A percentile compares a stretch with the other conserved stretches of the same genome.
Conservation (phyloP, 2,797 vertebrate species). For the Luscinia megarhynchos region DNA sequence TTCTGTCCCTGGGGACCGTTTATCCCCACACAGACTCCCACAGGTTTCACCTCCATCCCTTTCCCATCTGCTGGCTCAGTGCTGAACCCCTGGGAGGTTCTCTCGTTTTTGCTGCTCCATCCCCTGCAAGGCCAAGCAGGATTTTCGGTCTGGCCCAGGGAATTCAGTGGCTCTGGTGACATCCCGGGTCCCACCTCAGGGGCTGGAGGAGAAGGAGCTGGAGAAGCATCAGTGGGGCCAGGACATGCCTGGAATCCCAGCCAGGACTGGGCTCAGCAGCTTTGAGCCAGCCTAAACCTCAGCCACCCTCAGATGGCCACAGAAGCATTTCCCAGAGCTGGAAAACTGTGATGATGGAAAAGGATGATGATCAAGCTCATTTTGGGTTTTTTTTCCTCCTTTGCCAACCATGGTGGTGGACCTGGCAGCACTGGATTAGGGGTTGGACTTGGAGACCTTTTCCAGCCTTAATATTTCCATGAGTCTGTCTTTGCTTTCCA, state of each 20-base stretch:
- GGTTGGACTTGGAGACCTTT: neutral
- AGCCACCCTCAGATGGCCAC: rapidly evolving
- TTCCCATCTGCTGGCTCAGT: neutral
- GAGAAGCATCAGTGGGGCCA: rapidly evolving
- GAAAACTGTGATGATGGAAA: neutral
- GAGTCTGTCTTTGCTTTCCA: neutral
- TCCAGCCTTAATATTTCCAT: neutral
- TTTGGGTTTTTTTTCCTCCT: neutral
- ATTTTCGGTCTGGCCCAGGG: rapidly evolving
- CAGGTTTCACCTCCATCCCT: rapidly evolving
- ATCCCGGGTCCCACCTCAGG: rapidly evolving
- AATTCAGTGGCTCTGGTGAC: rapidly evolving
- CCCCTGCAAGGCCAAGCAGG: neutral
- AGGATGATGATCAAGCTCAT: too few relatives aligned
- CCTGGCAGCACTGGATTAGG: neutral
- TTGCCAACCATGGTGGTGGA: neutral
- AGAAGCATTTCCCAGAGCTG: rapidly evolving
- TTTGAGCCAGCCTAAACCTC: neutral
- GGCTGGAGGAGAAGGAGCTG: neutral
- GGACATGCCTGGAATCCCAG: neutral
- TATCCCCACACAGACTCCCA: too few relatives aligned
- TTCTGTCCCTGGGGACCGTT: too few relatives aligned
- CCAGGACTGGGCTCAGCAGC: neutral
- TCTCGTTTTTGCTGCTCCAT: neutral
- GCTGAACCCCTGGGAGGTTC: rapidly evolving